phyloP scores from a whole-genome alignment of 2,888 invertebrate species.

The Carcina quercana region DNA sequence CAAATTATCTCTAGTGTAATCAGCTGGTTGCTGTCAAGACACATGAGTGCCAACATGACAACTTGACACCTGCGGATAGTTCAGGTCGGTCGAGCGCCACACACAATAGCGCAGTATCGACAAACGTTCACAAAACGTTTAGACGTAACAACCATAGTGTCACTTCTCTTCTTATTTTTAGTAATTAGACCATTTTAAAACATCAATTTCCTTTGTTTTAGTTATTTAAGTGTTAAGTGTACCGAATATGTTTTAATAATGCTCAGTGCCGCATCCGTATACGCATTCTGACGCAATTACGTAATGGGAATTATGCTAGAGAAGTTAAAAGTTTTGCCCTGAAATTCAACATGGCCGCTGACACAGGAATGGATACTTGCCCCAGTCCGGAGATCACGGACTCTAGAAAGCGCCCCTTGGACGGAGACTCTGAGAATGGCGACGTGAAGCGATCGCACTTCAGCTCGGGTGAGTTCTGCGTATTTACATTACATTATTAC shows the following conservation, averaged over 20 bases:
- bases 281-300: conserved; percentile 67
- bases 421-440: conserved; percentile 90
- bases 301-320: conserved; percentile 75
- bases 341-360: conserved; percentile 89
- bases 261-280: conserved; percentile 60
- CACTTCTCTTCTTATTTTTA: conserved; percentile 66
- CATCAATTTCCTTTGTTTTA: conserved; percentile 53
- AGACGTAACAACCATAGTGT: conserved; percentile 67
- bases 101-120: conserved; percentile 66
- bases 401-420: conserved; percentile 92
- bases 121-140: conserved; percentile 71
- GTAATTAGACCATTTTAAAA: conserved; percentile 56
- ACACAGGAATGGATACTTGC: conserved; percentile 95
- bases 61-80: conserved; percentile 33
- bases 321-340: conserved; percentile 73
- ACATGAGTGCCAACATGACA: conserved; percentile 46
- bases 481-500: conserved; percentile 18
- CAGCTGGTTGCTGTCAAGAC: conserved; percentile 66
- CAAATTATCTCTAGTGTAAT: conserved; percentile 42
- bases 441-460: conserved; percentile 93
- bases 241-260: conserved; percentile 54
- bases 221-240: conserved; percentile 68
- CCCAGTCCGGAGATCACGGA: conserved; percentile 94
- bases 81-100: conserved; percentile 44
- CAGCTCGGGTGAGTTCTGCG: conserved; percentile 83